Evolutionary conservation across 2,888 invertebrate genomes (phyloP).

Genomic region (Acrocyrtus sp.): DNA sequence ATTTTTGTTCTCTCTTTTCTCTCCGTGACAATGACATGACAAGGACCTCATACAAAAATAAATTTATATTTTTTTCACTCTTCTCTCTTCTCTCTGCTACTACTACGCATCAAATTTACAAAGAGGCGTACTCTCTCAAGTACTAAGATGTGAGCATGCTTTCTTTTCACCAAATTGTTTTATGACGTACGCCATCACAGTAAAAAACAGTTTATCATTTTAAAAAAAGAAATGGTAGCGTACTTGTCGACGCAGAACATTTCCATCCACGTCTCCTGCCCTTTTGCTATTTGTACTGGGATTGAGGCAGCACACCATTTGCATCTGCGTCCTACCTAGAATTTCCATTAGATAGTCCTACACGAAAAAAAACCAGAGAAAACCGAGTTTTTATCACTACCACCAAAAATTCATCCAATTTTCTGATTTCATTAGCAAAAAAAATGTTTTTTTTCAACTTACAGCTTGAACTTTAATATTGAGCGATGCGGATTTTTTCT

Average conservation of each 20-base stretch:
- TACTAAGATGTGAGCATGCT: too few species aligned
- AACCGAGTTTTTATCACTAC: neutral
- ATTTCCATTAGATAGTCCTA: constrained; percentile 93
- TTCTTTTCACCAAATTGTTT: too few species aligned
- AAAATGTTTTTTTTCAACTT: constrained; percentile 66
- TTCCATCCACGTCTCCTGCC: constrained; percentile 57
- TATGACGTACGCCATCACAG: too few species aligned
- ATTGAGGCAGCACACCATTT: constrained; percentile 85
- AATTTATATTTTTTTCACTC: too few species aligned
- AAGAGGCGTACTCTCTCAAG: too few species aligned
- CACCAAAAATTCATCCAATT: neutral
- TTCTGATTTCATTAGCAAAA: neutral
- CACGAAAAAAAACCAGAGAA: constrained; percentile 64
- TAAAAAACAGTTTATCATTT: too few species aligned
- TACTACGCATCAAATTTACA: too few species aligned
- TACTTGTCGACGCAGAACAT: constrained; percentile 59
- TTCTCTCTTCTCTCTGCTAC: too few species aligned
- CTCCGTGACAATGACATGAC: too few species aligned
- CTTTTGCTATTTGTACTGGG: constrained; percentile 46
- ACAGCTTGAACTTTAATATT: constrained; percentile 79
- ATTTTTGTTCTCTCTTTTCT: neutral
- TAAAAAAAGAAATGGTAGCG: too few species aligned
- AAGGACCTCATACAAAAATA: too few species aligned
- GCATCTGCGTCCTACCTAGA: constrained; percentile 83
- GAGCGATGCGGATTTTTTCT: constrained; percentile 84